A percentile compares a stretch with the other conserved stretches of the same genome.
Conservation (phyloP, 2,113 vertebrate genomes). For the Salvelinus alpinus region DNA sequence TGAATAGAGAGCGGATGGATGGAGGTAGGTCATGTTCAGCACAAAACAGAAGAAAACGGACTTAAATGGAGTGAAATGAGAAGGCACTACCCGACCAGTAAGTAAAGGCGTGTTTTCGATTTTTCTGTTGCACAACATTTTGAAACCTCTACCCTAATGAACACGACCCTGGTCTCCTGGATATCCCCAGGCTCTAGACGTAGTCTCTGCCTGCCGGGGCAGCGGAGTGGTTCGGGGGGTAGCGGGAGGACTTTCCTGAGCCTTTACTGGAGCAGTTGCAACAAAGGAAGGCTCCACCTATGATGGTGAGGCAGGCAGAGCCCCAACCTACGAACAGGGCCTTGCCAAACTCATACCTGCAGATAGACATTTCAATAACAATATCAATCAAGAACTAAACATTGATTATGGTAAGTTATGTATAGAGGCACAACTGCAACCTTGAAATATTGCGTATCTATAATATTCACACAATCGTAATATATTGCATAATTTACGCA, state of each 20-base stretch:
- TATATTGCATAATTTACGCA: no score
- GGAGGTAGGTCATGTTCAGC: not conserved
- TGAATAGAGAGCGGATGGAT: not conserved
- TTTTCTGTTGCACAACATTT: no score
- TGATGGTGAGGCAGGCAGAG: slow-evolving; percentile 77
- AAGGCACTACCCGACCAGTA: no score
- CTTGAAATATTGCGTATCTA: no score
- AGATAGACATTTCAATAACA: not conserved
- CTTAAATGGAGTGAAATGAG: no score
- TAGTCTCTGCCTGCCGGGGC: slow-evolving; percentile 78
- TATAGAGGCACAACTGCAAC: no score
- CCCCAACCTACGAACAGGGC: slow-evolving; percentile 94
- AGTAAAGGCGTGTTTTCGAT: no score
- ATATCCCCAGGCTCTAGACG: slow-evolving; percentile 66
- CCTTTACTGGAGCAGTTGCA: slow-evolving; percentile 78
- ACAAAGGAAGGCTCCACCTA: slow-evolving; percentile 89
- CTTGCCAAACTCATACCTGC: slow-evolving; percentile 91
- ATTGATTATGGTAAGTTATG: no score
- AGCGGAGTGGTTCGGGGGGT: slow-evolving; percentile 75
- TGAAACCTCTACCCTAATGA: no score
- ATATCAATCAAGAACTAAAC: no score
- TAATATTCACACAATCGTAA: no score
- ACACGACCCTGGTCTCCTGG: not conserved
- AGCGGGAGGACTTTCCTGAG: slow-evolving; percentile 72
- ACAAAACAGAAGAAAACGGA: no score